Conservation (phyloP, 1,140 invertebrate genomes). For the Drosophila subobscura region DNA sequence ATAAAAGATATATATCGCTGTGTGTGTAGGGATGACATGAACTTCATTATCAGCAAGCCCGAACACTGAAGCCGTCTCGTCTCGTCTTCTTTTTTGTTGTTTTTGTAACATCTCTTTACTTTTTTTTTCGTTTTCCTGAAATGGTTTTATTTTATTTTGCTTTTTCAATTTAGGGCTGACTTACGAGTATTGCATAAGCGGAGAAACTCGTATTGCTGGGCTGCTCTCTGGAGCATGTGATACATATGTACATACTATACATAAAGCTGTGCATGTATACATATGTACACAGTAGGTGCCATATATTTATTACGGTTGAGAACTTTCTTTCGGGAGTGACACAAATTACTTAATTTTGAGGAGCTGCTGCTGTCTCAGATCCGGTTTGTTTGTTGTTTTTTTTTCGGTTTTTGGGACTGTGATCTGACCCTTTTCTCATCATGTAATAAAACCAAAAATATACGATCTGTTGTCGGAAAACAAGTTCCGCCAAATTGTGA, state of each 20-base stretch:
- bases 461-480: slow-evolving; percentile 47
- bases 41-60: slow-evolving; percentile 73
- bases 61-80: slow-evolving; percentile 44
- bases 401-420: slow-evolving; percentile 33
- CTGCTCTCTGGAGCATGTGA: slow-evolving; percentile 77
- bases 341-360: slow-evolving; percentile 67
- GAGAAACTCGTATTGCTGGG: slow-evolving; percentile 72
- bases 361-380: slow-evolving; percentile 21
- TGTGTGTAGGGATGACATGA: slow-evolving; percentile 62
- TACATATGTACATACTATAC: slow-evolving; percentile 31
- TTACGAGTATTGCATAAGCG: slow-evolving; percentile 71
- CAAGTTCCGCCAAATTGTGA: slow-evolving; percentile 80
- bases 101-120: slow-evolving; percentile 76
- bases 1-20: slow-evolving; percentile 1
- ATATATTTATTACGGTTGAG: slow-evolving; percentile 70
- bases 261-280: no score
- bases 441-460: slow-evolving; percentile 69
- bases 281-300: not conserved
- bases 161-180: slow-evolving; percentile 76
- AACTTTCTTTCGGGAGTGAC: slow-evolving; percentile 66
- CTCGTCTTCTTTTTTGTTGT: slow-evolving; percentile 20
- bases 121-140: slow-evolving; percentile 66
- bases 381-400: slow-evolving; percentile 51
- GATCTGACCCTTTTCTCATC: slow-evolving; percentile 54
- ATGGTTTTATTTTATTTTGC: slow-evolving; percentile 75